Conservation (phyloP, 2,113 vertebrate species). For the Stigmatopora nigra region DNA sequence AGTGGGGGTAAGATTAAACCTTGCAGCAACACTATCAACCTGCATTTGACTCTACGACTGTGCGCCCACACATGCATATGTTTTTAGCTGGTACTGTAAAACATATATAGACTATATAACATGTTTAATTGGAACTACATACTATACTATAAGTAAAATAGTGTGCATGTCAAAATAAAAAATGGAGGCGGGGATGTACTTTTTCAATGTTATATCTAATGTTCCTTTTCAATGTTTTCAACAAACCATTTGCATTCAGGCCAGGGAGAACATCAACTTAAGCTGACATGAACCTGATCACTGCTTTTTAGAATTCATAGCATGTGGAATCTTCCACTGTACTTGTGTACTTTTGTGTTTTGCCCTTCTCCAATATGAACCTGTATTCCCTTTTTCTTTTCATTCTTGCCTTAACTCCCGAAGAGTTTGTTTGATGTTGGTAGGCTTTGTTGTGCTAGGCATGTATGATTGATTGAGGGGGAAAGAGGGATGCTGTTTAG, state of each 20-base stretch:
- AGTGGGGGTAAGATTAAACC: too few relatives aligned
- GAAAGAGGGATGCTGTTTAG: constrained; percentile 12
- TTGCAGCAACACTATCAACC: too few relatives aligned
- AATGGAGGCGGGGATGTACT: too few relatives aligned
- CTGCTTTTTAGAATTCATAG: constrained; percentile 17
- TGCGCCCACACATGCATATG: too few relatives aligned
- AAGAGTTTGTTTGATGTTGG: constrained; percentile 33
- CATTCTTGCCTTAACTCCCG: constrained; percentile 21
- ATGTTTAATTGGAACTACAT: too few relatives aligned
- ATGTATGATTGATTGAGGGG: constrained; percentile 42
- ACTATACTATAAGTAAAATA: too few relatives aligned
- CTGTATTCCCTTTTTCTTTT: constrained; percentile 20
- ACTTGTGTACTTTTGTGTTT: constrained; percentile 15
- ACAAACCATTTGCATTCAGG: constrained; percentile 6
- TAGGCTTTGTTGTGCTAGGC: constrained; percentile 31
- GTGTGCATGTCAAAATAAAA: too few relatives aligned
- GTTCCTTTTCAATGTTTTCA: background rate
- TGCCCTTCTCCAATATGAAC: constrained; percentile 12
- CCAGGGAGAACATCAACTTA: background rate
- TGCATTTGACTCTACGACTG: too few relatives aligned
- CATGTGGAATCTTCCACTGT: constrained; percentile 12
- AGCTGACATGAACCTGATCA: constrained; percentile 12
- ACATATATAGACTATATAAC: too few relatives aligned
- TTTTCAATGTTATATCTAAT: background rate
- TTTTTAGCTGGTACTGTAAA: too few relatives aligned